Evolutionary conservation across 1,140 invertebrate species (phyloP), one percentile per base, ranked within the genome.

Genomic region (Rhizoglyphus robini): DNA sequence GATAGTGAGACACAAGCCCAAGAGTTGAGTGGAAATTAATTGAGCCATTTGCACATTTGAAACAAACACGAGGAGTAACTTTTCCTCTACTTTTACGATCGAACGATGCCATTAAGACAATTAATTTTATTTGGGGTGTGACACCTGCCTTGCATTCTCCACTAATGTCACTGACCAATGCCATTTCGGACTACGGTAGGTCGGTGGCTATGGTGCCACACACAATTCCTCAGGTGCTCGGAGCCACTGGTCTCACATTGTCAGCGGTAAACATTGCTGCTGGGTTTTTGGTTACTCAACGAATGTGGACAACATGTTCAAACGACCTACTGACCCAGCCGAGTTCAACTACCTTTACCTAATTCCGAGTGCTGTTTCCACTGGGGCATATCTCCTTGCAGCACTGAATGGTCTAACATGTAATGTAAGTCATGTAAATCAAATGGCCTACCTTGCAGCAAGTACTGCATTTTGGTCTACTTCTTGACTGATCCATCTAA

Each of bases 271-370:
- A 94, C 77, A 88, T 94, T 63, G 90, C 88, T 70, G 90, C 90
- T 71, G 90, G 90, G 51, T 94, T 94, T 74, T 74, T 89, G 13
- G 88, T 93, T 34, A 94, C 90, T 0, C 86, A 91, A 75, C 78
- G 90, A 62, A 91, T 91, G 88, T 78, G n/a, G n/a, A 92, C 74
- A 87, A 92, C 75, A 93, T 93, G 90, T 93, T 93, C 75, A 88
- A 85, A 76, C 80, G 83, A 74, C 78, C 83, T 71, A 83, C 79
- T 69, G 89, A 92, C 76, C 88, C 89, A 48, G 86, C 86, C 70
- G 90, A 93, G 77, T 86, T 89, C 74, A 90, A 88, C 70, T 84
- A 83, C 65, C 74, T 94, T 47, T 93, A 89, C 75, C 82, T 75
- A 20, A 84, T 93, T 60, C 90, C 90, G 5, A 79, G 83, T 11